Evolutionary conservation across 2,888 invertebrate genomes (phyloP).

Genomic region (Alloscopus bannaensis): DNA sequence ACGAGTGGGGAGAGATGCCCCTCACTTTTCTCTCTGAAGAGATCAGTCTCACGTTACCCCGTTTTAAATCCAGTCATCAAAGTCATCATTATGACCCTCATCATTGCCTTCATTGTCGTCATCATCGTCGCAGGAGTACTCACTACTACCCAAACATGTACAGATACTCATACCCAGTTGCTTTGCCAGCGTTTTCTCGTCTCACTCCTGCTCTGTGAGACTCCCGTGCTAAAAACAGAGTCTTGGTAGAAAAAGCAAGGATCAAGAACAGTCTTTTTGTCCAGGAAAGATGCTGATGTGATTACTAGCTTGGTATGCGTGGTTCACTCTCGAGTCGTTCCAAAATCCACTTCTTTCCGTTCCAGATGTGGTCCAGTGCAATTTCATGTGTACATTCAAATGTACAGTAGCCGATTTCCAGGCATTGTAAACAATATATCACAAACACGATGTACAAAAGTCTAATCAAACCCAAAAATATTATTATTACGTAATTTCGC

Average conservation of each 20-base stretch:
- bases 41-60: slow-evolving; percentile 49
- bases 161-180: too few relatives aligned
- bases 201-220: neutral
- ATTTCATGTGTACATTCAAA: too few relatives aligned
- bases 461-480: too few relatives aligned
- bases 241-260: neutral
- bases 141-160: too few relatives aligned
- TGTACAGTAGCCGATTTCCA: too few relatives aligned
- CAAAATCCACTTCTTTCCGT: slow-evolving; percentile 30
- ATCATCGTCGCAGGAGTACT: too few relatives aligned
- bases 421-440: too few relatives aligned
- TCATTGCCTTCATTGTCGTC: slow-evolving; percentile 55
- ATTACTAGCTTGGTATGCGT: slow-evolving; percentile 34
- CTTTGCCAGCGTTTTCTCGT: neutral
- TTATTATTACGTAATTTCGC: too few relatives aligned
- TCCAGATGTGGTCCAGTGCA: slow-evolving; percentile 45
- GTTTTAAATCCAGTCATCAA: slow-evolving; percentile 56
- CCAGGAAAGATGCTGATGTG: slow-evolving; percentile 51
- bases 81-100: slow-evolving; percentile 60
- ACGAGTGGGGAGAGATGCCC: neutral
- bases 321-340: slow-evolving; percentile 22
- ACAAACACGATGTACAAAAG: too few relatives aligned
- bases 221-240: too few relatives aligned
- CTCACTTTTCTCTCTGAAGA: neutral
- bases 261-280: slow-evolving; percentile 40